Evolutionary conservation across 2,888 invertebrate species (phyloP), one percentile per base, ranked within the genome.

Genomic region (Blera fallax): DNA sequence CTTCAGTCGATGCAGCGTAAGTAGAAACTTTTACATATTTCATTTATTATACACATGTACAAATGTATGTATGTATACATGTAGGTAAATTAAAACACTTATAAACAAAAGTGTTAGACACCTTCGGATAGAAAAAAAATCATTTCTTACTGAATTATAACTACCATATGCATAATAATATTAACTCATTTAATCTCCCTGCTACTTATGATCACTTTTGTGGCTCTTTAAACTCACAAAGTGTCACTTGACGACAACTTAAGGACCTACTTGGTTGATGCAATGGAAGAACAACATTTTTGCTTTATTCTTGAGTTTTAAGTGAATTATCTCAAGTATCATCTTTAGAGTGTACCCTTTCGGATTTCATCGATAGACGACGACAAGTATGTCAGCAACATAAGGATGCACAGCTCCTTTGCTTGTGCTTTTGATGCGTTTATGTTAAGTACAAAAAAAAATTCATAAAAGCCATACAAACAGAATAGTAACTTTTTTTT

Each of bases 1-100:
- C 89, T 89, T 90, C 91, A 89, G 92, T 92, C 76, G 91, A 92
- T 89, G 91, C 92, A 89, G 92, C 92, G 92, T 92, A 91, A 92
- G 92, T 92, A 81, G 27, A 24, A 58, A 56, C 54, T 8, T 54
- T 54, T 34, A 50, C 50, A 81, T 56, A 64, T 40, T 4, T 0
- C 10, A 50, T 18, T 50, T 29, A 37, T 14, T 21, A 18, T 52
- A n/a, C 18, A 32, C 11, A 40, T 45, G 37, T 56, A 14, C 29
- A 3, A 11, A 27, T 21, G 18, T 54, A 45, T 40, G 50, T 29
- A 14, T 24, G 10, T 69, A 27, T 50, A 29, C 29, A 32, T 43
- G 21, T 43, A n/a, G 2, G 24, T 40, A 69, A 27, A 37, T 43
- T 40, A 14, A 50, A 43, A 60, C 27, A 29, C 8, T 10, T 29